phyloP scores from a whole-genome alignment of 2,888 invertebrate genomes.

The Euplagia quadripunctaria region DNA sequence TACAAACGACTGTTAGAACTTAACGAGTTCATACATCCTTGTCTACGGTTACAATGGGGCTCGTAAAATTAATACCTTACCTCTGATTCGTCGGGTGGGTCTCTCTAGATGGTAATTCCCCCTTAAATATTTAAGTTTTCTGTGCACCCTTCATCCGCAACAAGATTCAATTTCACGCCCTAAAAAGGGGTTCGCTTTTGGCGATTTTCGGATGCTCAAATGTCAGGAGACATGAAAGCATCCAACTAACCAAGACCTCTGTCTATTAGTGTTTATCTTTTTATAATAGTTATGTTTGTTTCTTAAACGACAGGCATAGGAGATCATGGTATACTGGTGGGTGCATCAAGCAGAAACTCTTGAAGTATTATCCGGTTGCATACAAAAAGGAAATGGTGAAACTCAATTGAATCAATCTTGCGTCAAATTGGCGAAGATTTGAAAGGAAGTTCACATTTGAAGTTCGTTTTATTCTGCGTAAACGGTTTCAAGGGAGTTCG shows the following conservation, averaged over 20 bases:
- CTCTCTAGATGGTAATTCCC: constrained; percentile 81
- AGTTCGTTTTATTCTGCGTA: constrained; percentile 54
- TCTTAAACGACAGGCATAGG: constrained; percentile 52
- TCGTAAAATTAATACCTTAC: constrained; percentile 86
- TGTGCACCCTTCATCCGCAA: constrained; percentile 81
- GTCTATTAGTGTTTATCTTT: constrained; percentile 61
- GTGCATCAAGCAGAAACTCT: constrained; percentile 67
- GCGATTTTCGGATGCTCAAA: constrained; percentile 79
- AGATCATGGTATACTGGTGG: constrained; percentile 70
- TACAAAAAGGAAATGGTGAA: constrained; percentile 76
- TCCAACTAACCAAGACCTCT: constrained; percentile 69
- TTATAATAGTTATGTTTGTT: constrained; percentile 46
- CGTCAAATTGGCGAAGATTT: constrained; percentile 79
- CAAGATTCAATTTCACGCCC: constrained; percentile 87
- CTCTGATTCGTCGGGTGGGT: constrained; percentile 73
- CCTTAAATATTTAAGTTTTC: constrained; percentile 86
- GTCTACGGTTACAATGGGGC: constrained; percentile 77
- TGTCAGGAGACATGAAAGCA: constrained; percentile 80
- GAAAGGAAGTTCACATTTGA: constrained; percentile 64
- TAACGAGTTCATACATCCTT: constrained; percentile 82
- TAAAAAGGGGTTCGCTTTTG: constrained; percentile 81
- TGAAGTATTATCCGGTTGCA: constrained; percentile 82
- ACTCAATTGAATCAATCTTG: constrained; percentile 84
- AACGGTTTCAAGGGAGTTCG: constrained; percentile 6
- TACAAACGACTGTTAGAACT: constrained; percentile 80